Base-by-base conservation (phyloP, 1,140 invertebrate species). In the Eupeodes corollae region DNA sequence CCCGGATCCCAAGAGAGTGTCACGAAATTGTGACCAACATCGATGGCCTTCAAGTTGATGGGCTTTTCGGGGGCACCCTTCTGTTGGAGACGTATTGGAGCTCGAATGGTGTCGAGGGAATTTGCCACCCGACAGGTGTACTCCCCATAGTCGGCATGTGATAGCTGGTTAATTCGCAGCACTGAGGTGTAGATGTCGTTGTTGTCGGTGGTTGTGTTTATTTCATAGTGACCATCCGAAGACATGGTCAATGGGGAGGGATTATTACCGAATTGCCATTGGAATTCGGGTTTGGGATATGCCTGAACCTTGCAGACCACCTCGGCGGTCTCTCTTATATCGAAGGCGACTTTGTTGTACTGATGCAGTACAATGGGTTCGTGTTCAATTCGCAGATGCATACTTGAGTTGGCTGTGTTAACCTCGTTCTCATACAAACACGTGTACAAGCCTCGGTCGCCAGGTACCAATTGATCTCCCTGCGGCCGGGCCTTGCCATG, bases 341-440 rank as follows among this genome's bases (percentile, higher is more conserved):
- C 88, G 54, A 83, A 91, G 5, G 91, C 91, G 0, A 93, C 90
- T 70, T 91, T 90, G 48, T 83, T 87, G 61, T 91, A 85, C 48
- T 86, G 81, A 61, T 88, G 83, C 11, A 90, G 73, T 6, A 86
- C 77, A 52, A 92, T 87, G 1, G 90, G 90, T 60, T 85, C 79
- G 70, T 93, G 90, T 74, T 92, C 87, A 56, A 94, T 88, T 59
- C 88, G 79, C 26, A 94, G 71, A 69, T 88, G 85, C 86, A 92
- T 91, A 44, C 80, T 83, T 1, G 84, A 88, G 57, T 91, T 86
- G 10, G 83, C 80, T 62, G 79, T 80, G 56, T 87, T 89, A 2
- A 92, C 87, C 62, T 90, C 86, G 59, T 95, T 94, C 56, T 88
- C 82, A 64, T 92, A 92, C 10, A 83, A 76, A 65, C 91, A 94